Evolutionary conservation across 1,140 invertebrate species (phyloP).

Genomic region (Macrosteles quadrilineatus): DNA sequence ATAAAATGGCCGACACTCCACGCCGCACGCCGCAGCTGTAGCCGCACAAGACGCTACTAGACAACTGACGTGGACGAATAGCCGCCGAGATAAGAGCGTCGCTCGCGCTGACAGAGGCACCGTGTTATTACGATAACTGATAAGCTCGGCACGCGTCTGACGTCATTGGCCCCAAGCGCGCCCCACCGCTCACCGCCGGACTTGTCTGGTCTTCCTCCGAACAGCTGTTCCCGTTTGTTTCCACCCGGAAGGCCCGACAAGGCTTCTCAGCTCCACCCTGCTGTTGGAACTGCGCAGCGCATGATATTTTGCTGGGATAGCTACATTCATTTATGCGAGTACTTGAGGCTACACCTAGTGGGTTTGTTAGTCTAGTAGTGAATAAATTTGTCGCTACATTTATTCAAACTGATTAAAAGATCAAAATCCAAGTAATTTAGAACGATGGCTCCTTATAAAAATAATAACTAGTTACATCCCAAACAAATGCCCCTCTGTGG

Average conservation of each 20-base stretch:
- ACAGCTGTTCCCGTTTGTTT: conserved; percentile 13
- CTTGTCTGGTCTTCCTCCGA: not conserved
- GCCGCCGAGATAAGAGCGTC: not conserved
- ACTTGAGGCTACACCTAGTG: no score
- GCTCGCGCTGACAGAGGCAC: not conserved
- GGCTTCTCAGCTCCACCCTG: conserved; percentile 8
- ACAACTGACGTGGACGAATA: not conserved
- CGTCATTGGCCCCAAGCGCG: not conserved
- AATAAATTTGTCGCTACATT: no score
- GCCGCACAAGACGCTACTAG: not conserved
- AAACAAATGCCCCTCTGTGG: no score
- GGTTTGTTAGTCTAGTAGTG: no score
- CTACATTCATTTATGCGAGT: no score
- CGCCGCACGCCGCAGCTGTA: no score
- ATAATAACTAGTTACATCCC: no score
- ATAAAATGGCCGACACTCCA: not conserved
- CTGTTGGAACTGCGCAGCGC: not conserved
- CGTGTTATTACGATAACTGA: conserved; percentile 16
- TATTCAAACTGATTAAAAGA: no score
- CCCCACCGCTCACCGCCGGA: not conserved
- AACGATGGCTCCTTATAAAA: no score
- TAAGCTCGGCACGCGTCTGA: not conserved
- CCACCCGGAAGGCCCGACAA: conserved; percentile 9
- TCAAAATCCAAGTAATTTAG: no score
- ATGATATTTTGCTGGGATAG: no score